Conservation (phyloP, 2,113 vertebrate species). For the Theristicus caerulescens region DNA sequence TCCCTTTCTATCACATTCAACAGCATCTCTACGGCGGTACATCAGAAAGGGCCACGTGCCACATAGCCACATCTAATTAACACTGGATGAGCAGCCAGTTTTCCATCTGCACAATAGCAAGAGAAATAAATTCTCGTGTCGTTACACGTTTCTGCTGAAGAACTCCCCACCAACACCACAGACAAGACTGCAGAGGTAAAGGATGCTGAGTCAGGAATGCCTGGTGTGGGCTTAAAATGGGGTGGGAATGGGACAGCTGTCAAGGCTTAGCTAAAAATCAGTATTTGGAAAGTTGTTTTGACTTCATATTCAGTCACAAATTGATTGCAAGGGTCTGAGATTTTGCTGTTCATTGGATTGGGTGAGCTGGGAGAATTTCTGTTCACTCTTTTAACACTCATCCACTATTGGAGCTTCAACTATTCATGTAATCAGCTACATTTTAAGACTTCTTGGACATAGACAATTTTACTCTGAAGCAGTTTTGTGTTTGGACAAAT, state of each 20-base stretch:
- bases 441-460: background rate
- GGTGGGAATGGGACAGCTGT: background rate
- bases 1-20: background rate
- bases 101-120: background rate
- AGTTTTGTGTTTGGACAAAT: background rate
- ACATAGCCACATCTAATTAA: background rate
- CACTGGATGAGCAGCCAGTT: background rate
- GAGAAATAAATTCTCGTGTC: background rate
- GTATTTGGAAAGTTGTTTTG: background rate
- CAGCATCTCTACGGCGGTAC: background rate
- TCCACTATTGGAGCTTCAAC: background rate
- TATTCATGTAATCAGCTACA: background rate
- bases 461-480: background rate
- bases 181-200: background rate
- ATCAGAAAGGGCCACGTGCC: background rate
- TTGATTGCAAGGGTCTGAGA: background rate
- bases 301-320: background rate
- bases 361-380: background rate
- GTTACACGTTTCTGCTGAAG: background rate
- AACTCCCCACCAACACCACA: background rate
- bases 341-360: background rate
- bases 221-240: background rate
- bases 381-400: background rate
- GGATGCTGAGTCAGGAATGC: background rate
- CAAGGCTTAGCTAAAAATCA: background rate